phyloP scores from a whole-genome alignment of 2,888 invertebrate genomes.

The Cynaeus angustus region DNA sequence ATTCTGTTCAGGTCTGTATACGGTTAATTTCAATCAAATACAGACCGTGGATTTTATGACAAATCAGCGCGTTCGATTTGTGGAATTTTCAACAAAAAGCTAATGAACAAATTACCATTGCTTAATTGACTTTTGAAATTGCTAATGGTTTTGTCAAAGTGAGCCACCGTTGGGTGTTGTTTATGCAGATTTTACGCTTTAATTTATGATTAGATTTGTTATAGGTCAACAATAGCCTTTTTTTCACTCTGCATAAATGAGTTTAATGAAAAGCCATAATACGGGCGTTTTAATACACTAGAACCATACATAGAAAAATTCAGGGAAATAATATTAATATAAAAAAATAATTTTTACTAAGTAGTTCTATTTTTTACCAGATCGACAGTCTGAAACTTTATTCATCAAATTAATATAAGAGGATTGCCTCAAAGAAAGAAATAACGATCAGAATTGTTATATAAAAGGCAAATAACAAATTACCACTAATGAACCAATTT shows the following conservation, averaged over 20 bases:
- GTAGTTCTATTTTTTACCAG: no score
- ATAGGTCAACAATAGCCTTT: background rate
- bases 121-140: slow-evolving; percentile 10
- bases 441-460: no score
- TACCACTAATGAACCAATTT: no score
- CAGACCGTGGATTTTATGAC: slow-evolving; percentile 22
- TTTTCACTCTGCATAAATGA: background rate
- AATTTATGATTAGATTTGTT: background rate
- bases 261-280: no score
- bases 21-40: slow-evolving; percentile 55
- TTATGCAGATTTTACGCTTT: background rate
- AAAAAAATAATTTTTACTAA: no score
- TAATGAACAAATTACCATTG: slow-evolving; percentile 2
- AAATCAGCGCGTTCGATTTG: slow-evolving; percentile 7
- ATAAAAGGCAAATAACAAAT: no score
- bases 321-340: no score
- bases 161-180: background rate
- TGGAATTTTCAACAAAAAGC: slow-evolving; percentile 9
- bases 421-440: no score
- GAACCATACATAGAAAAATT: no score
- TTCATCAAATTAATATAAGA: no score
- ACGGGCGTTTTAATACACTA: no score
- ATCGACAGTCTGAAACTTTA: no score
- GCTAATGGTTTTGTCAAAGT: slow-evolving; percentile 2
- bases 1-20: slow-evolving; percentile 52